Evolutionary conservation across 2,888 invertebrate species (phyloP), one percentile per base, ranked within the genome.

Genomic region (Habroteleia sp.): DNA sequence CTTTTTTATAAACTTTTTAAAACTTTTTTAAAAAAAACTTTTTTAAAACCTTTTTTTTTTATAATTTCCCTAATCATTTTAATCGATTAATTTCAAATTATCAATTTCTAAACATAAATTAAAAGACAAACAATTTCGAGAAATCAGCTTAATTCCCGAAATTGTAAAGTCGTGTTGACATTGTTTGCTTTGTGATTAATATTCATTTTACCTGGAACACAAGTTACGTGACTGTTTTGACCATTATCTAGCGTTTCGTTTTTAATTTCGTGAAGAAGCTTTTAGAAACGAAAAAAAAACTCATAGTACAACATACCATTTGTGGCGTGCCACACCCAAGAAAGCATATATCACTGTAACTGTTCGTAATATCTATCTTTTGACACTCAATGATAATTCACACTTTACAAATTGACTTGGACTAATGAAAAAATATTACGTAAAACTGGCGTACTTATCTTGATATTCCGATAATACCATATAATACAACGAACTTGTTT

Each of bases 351-450:
- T 56, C 56, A 56, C 56, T 11, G 5, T 17, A 27, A 39, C 54
- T 16, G 5, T 1, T 10, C n/a, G 39, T 17, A 29, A 56, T 52
- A 52, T 14, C 39, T 54, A 41, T 56, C 56, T 56, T 52, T 56
- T 29, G 41, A 56, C 56, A 29, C 31, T 41, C 31, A 31, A 56
- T 56, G 56, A 56, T 37, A 41, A 41, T 56, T 56, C 56, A 56
- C 56, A 31, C 29, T 54, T 54, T 39, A 37, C 54, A 50, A 50
- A 50, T 50, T 50, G 33, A 37, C 54, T 54, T 39, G 7, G 17
- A 11, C 27, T 37, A 54, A 54, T 54, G 54, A 39, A 54, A 39
- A 54, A 54, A 35, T 27, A 39, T 37, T 17, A 27, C 54, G 13
- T 37, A 14, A 37, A 35, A n/a, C n/a, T n/a, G n/a, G n/a, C n/a